phyloP scores from a whole-genome alignment of 2,888 invertebrate genomes.

The Philereme transversata region DNA sequence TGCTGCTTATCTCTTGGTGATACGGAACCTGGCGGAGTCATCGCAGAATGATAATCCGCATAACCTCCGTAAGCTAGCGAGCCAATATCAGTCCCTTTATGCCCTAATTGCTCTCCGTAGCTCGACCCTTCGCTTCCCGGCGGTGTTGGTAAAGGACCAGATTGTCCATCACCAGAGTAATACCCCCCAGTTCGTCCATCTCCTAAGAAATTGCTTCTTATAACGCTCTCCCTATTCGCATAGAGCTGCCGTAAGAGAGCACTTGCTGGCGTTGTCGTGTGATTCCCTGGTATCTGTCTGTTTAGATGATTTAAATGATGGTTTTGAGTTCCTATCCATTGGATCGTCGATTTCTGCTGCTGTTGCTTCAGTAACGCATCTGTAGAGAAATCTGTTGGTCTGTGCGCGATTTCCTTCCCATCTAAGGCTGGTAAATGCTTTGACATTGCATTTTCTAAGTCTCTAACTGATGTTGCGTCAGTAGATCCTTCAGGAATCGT shows the following conservation, averaged over 20 bases:
- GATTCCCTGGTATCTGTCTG: conserved; percentile 83
- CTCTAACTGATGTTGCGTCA: conserved; percentile 90
- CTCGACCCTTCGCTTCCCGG: conserved; percentile 93
- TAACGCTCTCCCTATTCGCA: conserved; percentile 97
- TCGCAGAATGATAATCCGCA: conserved; percentile 95
- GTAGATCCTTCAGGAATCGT: conserved; percentile 69
- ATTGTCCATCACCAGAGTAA: conserved; percentile 85
- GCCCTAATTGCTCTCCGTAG: conserved; percentile 86
- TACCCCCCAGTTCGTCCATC: conserved; percentile 77
- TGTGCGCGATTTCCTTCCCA: conserved; percentile 83
- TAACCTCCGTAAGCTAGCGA: conserved; percentile 84
- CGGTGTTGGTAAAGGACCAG: conserved; percentile 93
- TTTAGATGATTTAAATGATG: conserved; percentile 85
- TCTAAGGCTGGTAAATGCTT: conserved; percentile 91
- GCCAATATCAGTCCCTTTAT: conserved; percentile 85
- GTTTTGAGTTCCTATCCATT: conserved; percentile 95
- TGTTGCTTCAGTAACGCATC: conserved; percentile 92
- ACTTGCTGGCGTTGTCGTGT: conserved; percentile 91
- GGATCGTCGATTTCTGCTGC: conserved; percentile 91
- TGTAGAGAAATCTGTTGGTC: conserved; percentile 94
- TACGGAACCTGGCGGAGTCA: conserved; percentile 98
- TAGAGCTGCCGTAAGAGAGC: conserved; percentile 95
- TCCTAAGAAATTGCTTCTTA: conserved; percentile 90
- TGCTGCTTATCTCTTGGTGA: conserved; percentile 95
- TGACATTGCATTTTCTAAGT: conserved; percentile 98